Evolutionary conservation across 1,140 invertebrate species (phyloP).

Genomic region (Drosophila kepulauana): DNA sequence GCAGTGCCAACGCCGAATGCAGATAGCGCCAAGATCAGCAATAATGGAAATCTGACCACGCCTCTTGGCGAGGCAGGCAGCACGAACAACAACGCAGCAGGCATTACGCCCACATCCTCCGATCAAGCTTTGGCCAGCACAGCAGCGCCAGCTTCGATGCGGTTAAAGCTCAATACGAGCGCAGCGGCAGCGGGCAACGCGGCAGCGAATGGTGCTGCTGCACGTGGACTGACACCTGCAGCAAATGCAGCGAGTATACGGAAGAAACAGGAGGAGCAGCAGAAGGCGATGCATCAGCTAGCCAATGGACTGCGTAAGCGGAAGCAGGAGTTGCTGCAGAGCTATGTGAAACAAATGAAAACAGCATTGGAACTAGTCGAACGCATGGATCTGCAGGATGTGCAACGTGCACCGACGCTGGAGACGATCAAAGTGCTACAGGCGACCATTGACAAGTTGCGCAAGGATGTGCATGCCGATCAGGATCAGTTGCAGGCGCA

Average conservation of each 20-base stretch:
- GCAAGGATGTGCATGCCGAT: conserved; percentile 81
- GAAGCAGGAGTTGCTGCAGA: conserved; percentile 82
- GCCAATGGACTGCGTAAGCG: conserved; percentile 81
- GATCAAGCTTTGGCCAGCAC: conserved; percentile 60
- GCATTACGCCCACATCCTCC: background rate
- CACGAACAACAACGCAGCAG: conserved; percentile 14
- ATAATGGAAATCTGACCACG: conserved; percentile 35
- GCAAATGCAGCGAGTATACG: conserved; percentile 69
- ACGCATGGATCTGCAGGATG: conserved; percentile 75
- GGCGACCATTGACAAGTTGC: conserved; percentile 78
- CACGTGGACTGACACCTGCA: conserved; percentile 44
- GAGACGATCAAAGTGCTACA: conserved; percentile 82
- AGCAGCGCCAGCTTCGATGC: conserved; percentile 75
- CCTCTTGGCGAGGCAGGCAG: conserved; percentile 25
- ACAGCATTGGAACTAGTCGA: conserved; percentile 78
- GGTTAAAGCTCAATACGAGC: conserved; percentile 62
- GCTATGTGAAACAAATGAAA: conserved; percentile 84
- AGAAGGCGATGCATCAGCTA: conserved; percentile 81
- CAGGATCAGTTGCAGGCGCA: conserved; percentile 81
- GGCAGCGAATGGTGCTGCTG: conserved; percentile 37
- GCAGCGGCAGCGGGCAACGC: conserved; percentile 21
- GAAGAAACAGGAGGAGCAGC: conserved; percentile 84
- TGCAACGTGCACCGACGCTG: conserved; percentile 67
- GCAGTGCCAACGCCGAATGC: conserved; percentile 74
- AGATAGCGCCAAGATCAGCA: conserved; percentile 76